Base-by-base conservation (phyloP, 1,140 invertebrate species). In the Dendrolimus kikuchii region DNA sequence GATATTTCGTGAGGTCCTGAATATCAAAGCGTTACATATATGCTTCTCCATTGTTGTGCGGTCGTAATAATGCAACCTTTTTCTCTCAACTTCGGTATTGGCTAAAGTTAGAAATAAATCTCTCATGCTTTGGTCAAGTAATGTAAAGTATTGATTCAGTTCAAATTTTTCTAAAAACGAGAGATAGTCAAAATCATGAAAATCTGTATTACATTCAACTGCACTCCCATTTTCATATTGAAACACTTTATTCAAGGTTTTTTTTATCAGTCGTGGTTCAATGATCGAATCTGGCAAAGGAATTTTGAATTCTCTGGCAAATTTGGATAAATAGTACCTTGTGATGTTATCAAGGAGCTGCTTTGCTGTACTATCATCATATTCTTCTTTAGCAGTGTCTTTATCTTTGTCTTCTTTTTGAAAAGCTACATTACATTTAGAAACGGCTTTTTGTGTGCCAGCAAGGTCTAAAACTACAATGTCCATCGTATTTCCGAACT, bases 401-500 rank as follows among this genome's bases (percentile, higher is more conserved):
- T 40, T 10, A 5, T 63, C 59, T 2, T 74, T 65, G 1, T 59
- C 57, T 4, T 72, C 68, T 38, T 68, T 69, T 55, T 67, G 60
- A 49, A 82, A 81, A 0, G 68, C 66, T 2, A 81, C 79, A 49
- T 79, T 77, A 45, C 64, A 67, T 59, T 71, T 72, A 0, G 74
- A 78, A 3, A 38, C 9, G 6, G 38, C 40, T 40, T 46, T 54
- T 7, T 51, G 6, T 1, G 51, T 52, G 3, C 52, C 55, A 38
- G 54, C 62, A 43, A 84, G 55, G 46, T 86, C 77, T 2, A 86
- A 59, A 5, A 86, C 74, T 0, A 83, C 70, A 7, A 86, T 74
- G 38, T 82, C 80, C 71, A 86, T 77, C 40, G 75, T 70, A 49
- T 81, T 62, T 2, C 83, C 83, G 51, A 86, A 86, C 53, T 66